Evolutionary conservation across 2,113 vertebrate species (phyloP).

Genomic region (Emydura subglobosa): DNA sequence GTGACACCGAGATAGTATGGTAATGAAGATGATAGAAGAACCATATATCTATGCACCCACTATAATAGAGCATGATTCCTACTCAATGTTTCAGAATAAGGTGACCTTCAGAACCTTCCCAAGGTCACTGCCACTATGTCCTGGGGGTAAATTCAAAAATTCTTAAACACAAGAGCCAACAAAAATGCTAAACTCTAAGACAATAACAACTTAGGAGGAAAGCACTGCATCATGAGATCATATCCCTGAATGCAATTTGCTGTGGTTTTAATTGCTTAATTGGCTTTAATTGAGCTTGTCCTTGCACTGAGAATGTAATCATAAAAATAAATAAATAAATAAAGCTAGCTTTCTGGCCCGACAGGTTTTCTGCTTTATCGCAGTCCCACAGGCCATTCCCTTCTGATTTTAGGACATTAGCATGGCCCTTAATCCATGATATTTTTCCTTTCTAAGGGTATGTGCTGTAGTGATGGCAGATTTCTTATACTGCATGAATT

Average conservation of each 20-base stretch:
- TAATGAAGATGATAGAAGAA: neutral
- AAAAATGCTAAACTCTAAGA: neutral
- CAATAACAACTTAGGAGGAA: neutral
- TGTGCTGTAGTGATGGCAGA: constrained; percentile 20
- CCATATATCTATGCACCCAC: neutral
- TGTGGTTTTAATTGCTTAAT: neutral
- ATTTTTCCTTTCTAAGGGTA: neutral
- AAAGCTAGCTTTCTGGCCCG: neutral
- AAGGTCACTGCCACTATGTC: neutral
- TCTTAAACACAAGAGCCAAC: neutral
- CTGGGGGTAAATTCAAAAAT: neutral
- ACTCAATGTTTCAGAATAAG: neutral
- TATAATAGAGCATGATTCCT: neutral
- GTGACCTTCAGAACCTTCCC: neutral
- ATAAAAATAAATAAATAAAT: constrained; percentile 19
- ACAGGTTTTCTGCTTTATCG: neutral
- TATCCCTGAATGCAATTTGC: rapidly evolving
- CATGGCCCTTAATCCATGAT: neutral
- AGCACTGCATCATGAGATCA: neutral
- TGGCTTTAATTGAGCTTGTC: neutral
- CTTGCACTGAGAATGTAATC: constrained; percentile 9
- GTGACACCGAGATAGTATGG: neutral
- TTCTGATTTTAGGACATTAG: constrained; percentile 9
- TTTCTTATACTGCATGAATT: neutral
- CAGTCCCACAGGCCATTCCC: neutral